Conservation (phyloP, 37 sponge, comb jelly and placozoan genomes). For the Agelas oroides region DNA sequence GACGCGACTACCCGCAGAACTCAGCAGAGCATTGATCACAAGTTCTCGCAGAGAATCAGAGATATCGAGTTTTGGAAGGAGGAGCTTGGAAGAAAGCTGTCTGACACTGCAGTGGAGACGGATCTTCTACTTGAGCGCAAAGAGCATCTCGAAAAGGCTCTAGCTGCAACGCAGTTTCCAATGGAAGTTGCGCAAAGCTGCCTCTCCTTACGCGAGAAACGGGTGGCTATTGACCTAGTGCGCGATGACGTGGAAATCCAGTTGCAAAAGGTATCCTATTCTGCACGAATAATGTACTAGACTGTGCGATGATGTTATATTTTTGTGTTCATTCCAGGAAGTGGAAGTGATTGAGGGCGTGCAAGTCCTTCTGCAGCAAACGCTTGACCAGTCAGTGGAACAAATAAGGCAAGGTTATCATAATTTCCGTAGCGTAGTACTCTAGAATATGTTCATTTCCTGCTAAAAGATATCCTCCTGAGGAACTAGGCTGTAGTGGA, state of each 20-base stretch:
- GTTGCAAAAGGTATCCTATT: constrained; percentile 70
- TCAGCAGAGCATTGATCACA: constrained; percentile 82
- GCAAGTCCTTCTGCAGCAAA: constrained; percentile 81
- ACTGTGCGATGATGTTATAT: background rate
- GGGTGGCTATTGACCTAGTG: constrained; percentile 86
- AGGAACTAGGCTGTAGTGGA: background rate
- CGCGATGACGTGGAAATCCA: constrained; percentile 95
- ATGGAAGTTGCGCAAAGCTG: constrained; percentile 80
- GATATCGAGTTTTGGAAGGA: constrained; percentile 94
- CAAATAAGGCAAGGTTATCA: constrained; percentile 84
- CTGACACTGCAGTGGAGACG: constrained; percentile 76
- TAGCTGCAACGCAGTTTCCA: constrained; percentile 75
- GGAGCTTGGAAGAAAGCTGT: constrained; percentile 76
- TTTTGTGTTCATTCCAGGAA: constrained; percentile 65
- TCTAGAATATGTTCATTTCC: too few relatives aligned
- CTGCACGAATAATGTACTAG: background rate
- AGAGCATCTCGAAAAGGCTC: constrained; percentile 74
- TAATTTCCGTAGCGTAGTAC: background rate
- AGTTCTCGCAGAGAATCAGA: constrained; percentile 83
- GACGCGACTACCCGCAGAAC: constrained; percentile 74
- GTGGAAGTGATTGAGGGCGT: constrained; percentile 90
- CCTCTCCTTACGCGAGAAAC: constrained; percentile 67
- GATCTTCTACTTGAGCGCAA: constrained; percentile 66
- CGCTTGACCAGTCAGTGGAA: constrained; percentile 86
- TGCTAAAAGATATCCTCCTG: too few relatives aligned